These are phyloP conservation scores for Pedionomus torquatus DNA, from an alignment of 2,113 vertebrate genomes.

Conservation along the genomic window DNA sequence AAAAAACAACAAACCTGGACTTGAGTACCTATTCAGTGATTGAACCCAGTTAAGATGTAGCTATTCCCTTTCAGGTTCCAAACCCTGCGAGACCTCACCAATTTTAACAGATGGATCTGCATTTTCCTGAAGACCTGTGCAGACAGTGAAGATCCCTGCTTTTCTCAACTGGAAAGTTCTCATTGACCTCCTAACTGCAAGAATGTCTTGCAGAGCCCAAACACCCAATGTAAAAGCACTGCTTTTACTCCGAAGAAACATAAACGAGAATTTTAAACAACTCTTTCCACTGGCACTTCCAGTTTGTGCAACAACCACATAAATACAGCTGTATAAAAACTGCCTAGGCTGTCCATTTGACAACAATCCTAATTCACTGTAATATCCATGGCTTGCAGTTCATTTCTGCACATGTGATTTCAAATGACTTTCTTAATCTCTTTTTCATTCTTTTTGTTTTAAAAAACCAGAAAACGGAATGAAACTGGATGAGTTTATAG, in stretches of 20 bases:
- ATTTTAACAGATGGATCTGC: not conserved
- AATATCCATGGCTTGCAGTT: not conserved
- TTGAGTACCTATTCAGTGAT: not conserved
- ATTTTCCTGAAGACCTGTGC: not conserved
- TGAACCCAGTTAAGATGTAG: not conserved
- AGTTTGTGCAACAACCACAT: not conserved
- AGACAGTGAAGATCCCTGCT: not conserved
- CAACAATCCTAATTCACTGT: not conserved
- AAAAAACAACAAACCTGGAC: not conserved
- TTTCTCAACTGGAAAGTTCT: not conserved
- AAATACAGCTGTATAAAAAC: not conserved
- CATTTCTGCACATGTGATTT: not conserved
- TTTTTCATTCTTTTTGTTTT: not conserved
- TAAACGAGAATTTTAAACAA: not conserved
- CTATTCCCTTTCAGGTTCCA: not conserved
- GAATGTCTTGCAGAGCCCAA: not conserved
- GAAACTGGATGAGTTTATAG: not conserved
- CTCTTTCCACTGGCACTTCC: not conserved
- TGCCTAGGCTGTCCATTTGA: not conserved
- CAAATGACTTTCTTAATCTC: not conserved
- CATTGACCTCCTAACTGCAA: not conserved
- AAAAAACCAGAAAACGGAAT: not conserved
- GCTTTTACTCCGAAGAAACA: not conserved
- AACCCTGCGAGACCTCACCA: not conserved
- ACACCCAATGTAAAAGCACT: not conserved